Conservation (phyloP, 1,140 invertebrate species). For the fruit fly (Drosophila melanogaster) region Release_6_plus_ISO1_MT NT_033777.3:15996001-15996500, state of each 20-base stretch:
- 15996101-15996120: constrained; percentile 32
- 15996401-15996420: background rate
- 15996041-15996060: constrained; percentile 69
- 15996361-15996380: no score
- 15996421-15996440: no score
- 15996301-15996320: background rate
- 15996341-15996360: background rate
- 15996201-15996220: background rate
- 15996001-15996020: background rate
- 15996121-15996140: constrained; percentile 33
- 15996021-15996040: constrained; percentile 32
- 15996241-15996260: constrained; percentile 1
- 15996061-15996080: constrained; percentile 60
- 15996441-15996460: constrained; percentile 4
- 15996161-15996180: constrained; percentile 62
- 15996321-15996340: background rate
- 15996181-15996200: constrained; percentile 33
- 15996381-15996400: background rate
- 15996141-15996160: constrained; percentile 29
- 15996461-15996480: background rate
- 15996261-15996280: background rate
- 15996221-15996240: background rate
- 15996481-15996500: constrained; percentile 7
- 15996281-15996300: no score
- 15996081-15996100: constrained; percentile 68